Base-by-base conservation (phyloP, 64 coral and sea anemone genomes). In the Pocillopora verrucosa region DNA sequence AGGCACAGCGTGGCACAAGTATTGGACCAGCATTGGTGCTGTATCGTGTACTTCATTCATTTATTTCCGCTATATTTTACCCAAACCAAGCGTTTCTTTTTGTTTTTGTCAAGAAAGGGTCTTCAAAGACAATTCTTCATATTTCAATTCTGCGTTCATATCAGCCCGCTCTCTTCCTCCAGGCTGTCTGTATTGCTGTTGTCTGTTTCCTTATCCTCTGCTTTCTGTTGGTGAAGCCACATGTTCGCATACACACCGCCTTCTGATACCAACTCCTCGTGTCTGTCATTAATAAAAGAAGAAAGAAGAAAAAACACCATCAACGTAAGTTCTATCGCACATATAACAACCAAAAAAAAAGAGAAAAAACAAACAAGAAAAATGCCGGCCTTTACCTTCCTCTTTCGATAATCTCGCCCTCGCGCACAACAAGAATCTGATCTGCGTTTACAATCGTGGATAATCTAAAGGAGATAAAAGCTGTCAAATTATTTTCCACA, bases 391-490 rank as follows among this genome's bases (percentile, higher is more conserved):
- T 83, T 94, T 60, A 99, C 97, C 88, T 95, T 88, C 97, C 97
- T 86, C 94, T 92, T 77, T 99, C 94, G 41, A 99, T 74, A 58
- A 99, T 91, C 86, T 91, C 91, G 20, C 97, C 94, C n/a, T 99
- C 94, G 16, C 83, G 76, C 20, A 99, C 88, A 36, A 95, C 97
- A 34, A 99, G 91, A 88, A 99, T 99, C 70, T 95, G 97, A 80
- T 99, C 97, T 16, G 97, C 93, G 22, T 99, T 95, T 20, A 99
- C 88, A 65, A 99, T 99, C 13, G 97, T 99, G 16, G 97, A 99
- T 19, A 99, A 89, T 84, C 97, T 99, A 34, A 35, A 80, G 4
- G 79, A 72, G 20, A 70, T 19, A 70, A 70, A n/a, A 25, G 67
- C 22, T 70, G 67, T 70, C 5, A 70, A 24, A 51, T 7, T 51